phyloP scores from a whole-genome alignment of 2,888 invertebrate species.

The Perizoma affinitatum region DNA sequence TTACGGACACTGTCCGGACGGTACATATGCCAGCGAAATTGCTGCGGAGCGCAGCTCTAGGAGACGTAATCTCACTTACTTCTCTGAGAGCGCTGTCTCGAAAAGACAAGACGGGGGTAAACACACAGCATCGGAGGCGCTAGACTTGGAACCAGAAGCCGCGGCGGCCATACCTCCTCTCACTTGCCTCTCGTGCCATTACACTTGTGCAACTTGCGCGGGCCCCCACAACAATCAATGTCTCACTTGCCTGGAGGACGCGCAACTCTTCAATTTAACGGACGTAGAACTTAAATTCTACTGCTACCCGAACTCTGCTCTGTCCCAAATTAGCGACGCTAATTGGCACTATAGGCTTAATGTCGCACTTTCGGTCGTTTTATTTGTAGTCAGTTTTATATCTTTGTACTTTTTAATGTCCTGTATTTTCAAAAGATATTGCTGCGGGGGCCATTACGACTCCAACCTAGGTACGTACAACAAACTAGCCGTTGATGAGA shows the following conservation, averaged over 20 bases:
- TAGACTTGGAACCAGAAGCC: constrained; percentile 63
- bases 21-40: constrained; percentile 75
- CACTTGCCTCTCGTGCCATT: constrained; percentile 88
- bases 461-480: constrained; percentile 69
- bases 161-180: constrained; percentile 58
- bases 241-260: constrained; percentile 87
- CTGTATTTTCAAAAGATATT: constrained; percentile 58
- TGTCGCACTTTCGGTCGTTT: constrained; percentile 63
- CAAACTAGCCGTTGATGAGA: constrained; percentile 71
- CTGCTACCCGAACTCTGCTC: constrained; percentile 78
- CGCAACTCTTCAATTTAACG: constrained; percentile 76
- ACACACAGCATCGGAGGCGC: constrained; percentile 60
- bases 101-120: constrained; percentile 60
- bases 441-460: constrained; percentile 59
- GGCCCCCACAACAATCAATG: constrained; percentile 89
- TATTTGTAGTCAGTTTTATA: constrained; percentile 59
- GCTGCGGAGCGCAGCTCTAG: constrained; percentile 67
- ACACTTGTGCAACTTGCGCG: constrained; percentile 88
- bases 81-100: constrained; percentile 56
- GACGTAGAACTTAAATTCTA: constrained; percentile 69
- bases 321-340: constrained; percentile 70
- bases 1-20: constrained; percentile 83
- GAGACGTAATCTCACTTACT: constrained; percentile 70
- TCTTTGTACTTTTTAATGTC: constrained; percentile 57
- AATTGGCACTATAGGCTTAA: constrained; percentile 77